Percentiles rank a stretch among this genome's conserved stretches.
Evolutionary conservation across 2,113 vertebrate genomes (phyloP).

Genomic region (Epinephelus moara): DNA sequence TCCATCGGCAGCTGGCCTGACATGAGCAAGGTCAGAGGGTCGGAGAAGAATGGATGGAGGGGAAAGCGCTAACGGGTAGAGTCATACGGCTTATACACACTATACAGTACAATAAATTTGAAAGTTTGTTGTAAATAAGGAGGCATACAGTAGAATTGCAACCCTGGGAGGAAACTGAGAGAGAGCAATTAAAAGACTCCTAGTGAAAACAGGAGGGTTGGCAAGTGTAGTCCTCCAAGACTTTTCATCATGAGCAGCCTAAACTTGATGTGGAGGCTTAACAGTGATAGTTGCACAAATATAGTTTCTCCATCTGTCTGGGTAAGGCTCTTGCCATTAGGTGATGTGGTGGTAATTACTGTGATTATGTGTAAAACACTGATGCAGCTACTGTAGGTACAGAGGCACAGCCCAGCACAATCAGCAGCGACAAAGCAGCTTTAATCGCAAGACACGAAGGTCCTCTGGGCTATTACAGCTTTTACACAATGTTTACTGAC

Average conservation of each 20-base stretch:
- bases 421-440: constrained; percentile 34
- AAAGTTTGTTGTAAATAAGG: too few relatives aligned
- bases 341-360: constrained; percentile 46
- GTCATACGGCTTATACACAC: too few relatives aligned
- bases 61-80: too few relatives aligned
- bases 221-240: not conserved
- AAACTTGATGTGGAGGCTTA: not conserved
- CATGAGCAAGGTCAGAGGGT: too few relatives aligned
- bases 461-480: not conserved
- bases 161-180: too few relatives aligned
- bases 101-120: too few relatives aligned
- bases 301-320: constrained; percentile 23
- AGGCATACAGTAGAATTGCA: too few relatives aligned
- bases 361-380: constrained; percentile 57
- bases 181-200: too few relatives aligned
- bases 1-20: too few relatives aligned
- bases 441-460: constrained; percentile 44
- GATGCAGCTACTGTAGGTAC: constrained; percentile 44
- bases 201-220: too few relatives aligned
- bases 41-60: too few relatives aligned
- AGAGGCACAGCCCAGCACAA: constrained; percentile 17
- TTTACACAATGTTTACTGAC: constrained; percentile 28
- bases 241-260: not conserved
- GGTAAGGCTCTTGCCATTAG: constrained; percentile 22
- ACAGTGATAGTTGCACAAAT: constrained; percentile 28